phyloP scores from a whole-genome alignment of 2,113 vertebrate genomes.

The Microcebus murinus region DNA sequence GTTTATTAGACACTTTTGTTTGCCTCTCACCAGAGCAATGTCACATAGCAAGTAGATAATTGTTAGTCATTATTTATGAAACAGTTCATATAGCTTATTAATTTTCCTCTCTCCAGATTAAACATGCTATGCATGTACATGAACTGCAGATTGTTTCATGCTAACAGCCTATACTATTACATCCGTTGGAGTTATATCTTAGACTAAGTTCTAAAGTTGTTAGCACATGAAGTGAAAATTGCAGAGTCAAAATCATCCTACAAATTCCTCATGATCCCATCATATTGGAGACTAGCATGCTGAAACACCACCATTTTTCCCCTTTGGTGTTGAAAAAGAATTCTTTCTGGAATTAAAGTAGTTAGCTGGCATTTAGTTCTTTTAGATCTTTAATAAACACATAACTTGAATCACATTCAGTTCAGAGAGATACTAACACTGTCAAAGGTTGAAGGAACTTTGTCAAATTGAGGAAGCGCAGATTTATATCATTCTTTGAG shows the following conservation, averaged over 20 bases:
- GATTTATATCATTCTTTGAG: not conserved
- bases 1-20: not conserved
- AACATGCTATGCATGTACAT: not conserved
- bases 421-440: not conserved
- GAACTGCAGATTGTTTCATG: not conserved
- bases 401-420: not conserved
- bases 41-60: not conserved
- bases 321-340: not conserved
- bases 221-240: slow-evolving; percentile 31
- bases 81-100: not conserved
- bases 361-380: not conserved
- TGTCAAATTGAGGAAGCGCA: not conserved
- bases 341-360: slow-evolving; percentile 36
- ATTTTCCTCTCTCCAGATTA: not conserved
- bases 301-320: not conserved
- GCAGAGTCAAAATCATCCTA: not conserved
- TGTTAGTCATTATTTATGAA: not conserved
- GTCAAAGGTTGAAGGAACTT: not conserved
- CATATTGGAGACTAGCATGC: not conserved
- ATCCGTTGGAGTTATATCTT: not conserved
- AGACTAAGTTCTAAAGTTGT: slow-evolving; percentile 45
- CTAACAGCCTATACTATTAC: not conserved
- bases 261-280: not conserved
- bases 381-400: not conserved
- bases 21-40: not conserved